A percentile compares a stretch with the other conserved stretches of the same genome.
Evolutionary conservation across 2,888 invertebrate species (phyloP).

Genomic region (Caenorhabditis sp.): DNA sequence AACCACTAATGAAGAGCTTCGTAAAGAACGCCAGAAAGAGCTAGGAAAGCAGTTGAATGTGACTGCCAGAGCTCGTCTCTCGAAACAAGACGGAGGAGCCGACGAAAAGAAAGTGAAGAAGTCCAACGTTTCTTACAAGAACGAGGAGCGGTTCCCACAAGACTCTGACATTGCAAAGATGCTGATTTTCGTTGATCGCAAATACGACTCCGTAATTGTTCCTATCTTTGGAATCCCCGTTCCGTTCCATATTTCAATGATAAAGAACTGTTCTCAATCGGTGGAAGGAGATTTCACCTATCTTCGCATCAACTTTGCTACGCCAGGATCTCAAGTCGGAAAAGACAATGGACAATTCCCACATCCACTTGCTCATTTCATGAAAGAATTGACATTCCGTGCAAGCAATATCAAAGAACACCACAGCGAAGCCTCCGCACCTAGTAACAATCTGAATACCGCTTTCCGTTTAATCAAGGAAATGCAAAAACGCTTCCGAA

Average conservation of each 20-base stretch:
- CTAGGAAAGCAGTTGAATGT: constrained; percentile 93
- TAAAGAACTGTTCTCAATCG: constrained; percentile 97
- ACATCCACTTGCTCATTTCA: constrained; percentile 96
- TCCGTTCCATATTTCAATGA: constrained; percentile 98
- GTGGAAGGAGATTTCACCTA: constrained; percentile 99
- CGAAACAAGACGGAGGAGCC: constrained; percentile 87
- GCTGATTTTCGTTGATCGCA: constrained; percentile 96
- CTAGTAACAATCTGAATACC: constrained; percentile 95
- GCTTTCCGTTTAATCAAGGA: constrained; percentile 98
- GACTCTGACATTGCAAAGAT: constrained; percentile 96
- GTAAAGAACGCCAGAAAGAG: constrained; percentile 97
- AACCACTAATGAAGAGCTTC: constrained; percentile 96
- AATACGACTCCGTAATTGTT: constrained; percentile 95
- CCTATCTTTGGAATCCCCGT: constrained; percentile 97
- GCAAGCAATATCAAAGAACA: constrained; percentile 67
- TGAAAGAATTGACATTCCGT: constrained; percentile 91
- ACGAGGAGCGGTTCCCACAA: constrained; percentile 92
- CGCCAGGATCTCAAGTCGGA: constrained; percentile 96
- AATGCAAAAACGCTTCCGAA: constrained; percentile 95
- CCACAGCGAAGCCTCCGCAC: constrained; percentile 92
- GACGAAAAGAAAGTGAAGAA: constrained; percentile 85
- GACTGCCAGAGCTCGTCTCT: constrained; percentile 93
- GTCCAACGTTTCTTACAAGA: constrained; percentile 96
- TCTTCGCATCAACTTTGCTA: constrained; percentile 96
- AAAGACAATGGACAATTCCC: constrained; percentile 92